Conservation (phyloP, 2,113 vertebrate genomes). For the Edolisoma coerulescens region DNA sequence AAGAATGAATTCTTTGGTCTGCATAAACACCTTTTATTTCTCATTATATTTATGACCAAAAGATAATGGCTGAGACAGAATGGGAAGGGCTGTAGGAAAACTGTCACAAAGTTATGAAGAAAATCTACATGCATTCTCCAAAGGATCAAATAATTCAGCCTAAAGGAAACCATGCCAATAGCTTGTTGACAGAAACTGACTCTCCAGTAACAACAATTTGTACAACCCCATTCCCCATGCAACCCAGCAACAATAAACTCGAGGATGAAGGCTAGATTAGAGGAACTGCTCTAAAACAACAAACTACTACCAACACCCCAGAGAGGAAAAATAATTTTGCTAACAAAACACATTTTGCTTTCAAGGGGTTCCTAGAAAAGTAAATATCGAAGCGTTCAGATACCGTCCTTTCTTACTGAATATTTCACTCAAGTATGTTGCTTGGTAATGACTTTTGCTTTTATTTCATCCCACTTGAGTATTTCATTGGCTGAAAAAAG, state of each 20-base stretch:
- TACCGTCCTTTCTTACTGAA: not conserved
- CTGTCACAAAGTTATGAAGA: not conserved
- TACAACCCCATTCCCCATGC: not conserved
- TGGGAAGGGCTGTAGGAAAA: not conserved
- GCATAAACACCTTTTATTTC: not conserved
- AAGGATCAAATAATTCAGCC: not conserved
- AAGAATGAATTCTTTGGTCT: not conserved
- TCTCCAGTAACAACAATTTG: not conserved
- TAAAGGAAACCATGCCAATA: not conserved
- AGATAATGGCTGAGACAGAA: not conserved
- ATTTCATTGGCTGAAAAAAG: not conserved
- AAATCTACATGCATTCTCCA: not conserved
- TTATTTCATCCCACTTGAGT: not conserved
- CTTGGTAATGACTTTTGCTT: slow-evolving; percentile 7
- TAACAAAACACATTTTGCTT: slow-evolving; percentile 14
- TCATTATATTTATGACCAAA: not conserved
- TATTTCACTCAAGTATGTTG: not conserved
- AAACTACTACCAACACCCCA: not conserved
- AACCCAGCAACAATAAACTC: not conserved
- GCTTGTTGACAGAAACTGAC: not conserved
- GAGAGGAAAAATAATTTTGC: not conserved
- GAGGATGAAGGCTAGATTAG: not conserved
- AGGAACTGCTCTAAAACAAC: not conserved
- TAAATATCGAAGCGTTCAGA: not conserved
- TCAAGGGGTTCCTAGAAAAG: not conserved